Base-by-base conservation (phyloP, 2,888 invertebrate genomes). In the Sarcophaga subvicina region DNA sequence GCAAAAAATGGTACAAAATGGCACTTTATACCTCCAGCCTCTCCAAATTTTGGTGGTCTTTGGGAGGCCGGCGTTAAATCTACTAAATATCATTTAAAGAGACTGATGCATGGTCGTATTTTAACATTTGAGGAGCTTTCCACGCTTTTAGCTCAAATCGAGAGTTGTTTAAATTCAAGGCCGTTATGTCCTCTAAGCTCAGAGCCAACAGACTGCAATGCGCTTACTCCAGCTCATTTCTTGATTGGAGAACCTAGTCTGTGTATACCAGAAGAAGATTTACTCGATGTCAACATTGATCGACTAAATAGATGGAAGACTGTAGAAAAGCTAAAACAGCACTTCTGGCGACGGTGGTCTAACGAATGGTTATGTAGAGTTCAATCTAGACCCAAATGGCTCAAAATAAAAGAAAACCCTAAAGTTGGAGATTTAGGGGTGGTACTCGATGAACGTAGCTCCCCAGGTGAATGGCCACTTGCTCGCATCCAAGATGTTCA, bases 271-370 rank as follows among this genome's bases (percentile, higher is more conserved):
- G 25, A 25, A 25, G 25, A 25, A 25, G 2, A 25, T 4, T 25
- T 25, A 25, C 25, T 25, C 3, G 25, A 25, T 25, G 25, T 25
- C 25, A 25, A 25, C 25, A 25, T 25, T 25, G 25, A 25, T 25
- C 25, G 25, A 25, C 25, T 88, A 11, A 62, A 37, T 8, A 64
- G 83, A 20, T 86, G 86, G 83, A 83, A 76, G 72, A 79, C 59
- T 0, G 72, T 86, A 54, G 79, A 73, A 66, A 14, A 37, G 14
- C 6, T 83, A n/a, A 83, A 86, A 59, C 80, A 80, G 59, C 84
- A 88, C 59, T 89, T 88, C 27, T 88, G 88, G 87, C 70, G 80
- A 5, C 86, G 85, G 2, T 87, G 88, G 83, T 22, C 64, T 37
- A 60, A 20, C 20, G 60, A 60, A 60, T 60, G n/a, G n/a, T n/a